Base-by-base conservation (phyloP, 2,888 invertebrate genomes). In the Maniola hyperantus region DNA sequence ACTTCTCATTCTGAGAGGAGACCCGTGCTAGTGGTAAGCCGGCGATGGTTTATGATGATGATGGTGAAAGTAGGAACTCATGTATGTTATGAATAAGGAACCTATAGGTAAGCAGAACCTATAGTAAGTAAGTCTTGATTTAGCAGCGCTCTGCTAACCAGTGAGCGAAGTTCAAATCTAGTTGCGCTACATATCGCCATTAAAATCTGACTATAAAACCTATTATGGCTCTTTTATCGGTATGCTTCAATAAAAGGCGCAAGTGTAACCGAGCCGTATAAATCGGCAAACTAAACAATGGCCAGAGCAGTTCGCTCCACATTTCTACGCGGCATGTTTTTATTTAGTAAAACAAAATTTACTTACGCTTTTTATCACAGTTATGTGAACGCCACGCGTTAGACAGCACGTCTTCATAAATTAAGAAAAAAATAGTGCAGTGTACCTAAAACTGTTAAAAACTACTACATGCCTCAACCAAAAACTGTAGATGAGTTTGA, bases 221-320 rank as follows among this genome's bases (percentile, higher is more conserved):
- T 80, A 89, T 91, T 91, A 91, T 85, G 84, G 78, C 85, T 83
- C 83, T 83, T 89, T 91, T 92, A 92, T 92, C 91, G 88, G 85
- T 90, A 91, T 91, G 89, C 88, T 84, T 91, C 88, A 90, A 91
- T 91, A 91, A 91, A 91, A 89, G 87, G 84, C 90, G 78, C 85
- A 86, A 90, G 83, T 92, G 92, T 91, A 92, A 91, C 91, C 90
- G 87, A 91, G 85, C 87, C 90, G 91, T 92, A 92, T 92, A 92
- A 92, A 92, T 91, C 92, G 92, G 89, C 87, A 86, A 91, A 90
- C 91, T 88, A 92, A 93, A 93, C 92, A 92, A 90, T 91, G 83
- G 84, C 79, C 79, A 75, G 80, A 85, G 86, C 92, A 92, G 92
- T 92, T 88, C 85, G 85, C 83, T 90, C 85, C 78, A 91, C 86